phyloP scores from a whole-genome alignment of 2,888 invertebrate species.

The Epinotia bilunana region DNA sequence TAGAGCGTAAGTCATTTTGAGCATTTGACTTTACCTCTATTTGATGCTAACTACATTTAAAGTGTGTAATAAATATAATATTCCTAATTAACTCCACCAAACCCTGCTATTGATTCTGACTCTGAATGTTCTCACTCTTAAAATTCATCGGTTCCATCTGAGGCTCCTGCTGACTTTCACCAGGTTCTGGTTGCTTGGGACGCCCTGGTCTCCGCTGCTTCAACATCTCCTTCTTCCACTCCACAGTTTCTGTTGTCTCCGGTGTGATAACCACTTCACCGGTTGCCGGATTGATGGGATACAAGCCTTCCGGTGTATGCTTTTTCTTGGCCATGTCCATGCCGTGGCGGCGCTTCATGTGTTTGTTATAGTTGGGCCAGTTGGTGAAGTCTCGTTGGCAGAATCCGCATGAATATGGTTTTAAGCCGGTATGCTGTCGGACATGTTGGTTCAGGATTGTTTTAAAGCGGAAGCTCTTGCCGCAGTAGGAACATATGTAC shows the following conservation, averaged over 20 bases:
- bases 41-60: background rate
- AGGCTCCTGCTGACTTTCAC: background rate
- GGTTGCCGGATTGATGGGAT: slow-evolving; percentile 64
- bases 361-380: slow-evolving; percentile 91
- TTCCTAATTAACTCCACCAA: background rate
- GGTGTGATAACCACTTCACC: slow-evolving; percentile 56
- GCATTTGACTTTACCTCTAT: background rate
- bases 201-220: slow-evolving; percentile 51
- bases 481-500: slow-evolving; percentile 87
- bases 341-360: slow-evolving; percentile 89
- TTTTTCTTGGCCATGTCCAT: slow-evolving; percentile 68
- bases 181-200: slow-evolving; percentile 45
- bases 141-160: slow-evolving; percentile 19
- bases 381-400: slow-evolving; percentile 88
- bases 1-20: no score
- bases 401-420: slow-evolving; percentile 88
- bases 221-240: slow-evolving; percentile 65
- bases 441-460: slow-evolving; percentile 88
- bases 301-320: slow-evolving; percentile 59
- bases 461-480: slow-evolving; percentile 88
- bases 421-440: slow-evolving; percentile 87
- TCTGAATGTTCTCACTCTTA: slow-evolving; percentile 30
- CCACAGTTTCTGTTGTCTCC: slow-evolving; percentile 57
- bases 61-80: slow-evolving; percentile 8
- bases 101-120: slow-evolving; percentile 26